phyloP scores from a whole-genome alignment of 2,888 invertebrate genomes.

The Epistrophe eligans region DNA sequence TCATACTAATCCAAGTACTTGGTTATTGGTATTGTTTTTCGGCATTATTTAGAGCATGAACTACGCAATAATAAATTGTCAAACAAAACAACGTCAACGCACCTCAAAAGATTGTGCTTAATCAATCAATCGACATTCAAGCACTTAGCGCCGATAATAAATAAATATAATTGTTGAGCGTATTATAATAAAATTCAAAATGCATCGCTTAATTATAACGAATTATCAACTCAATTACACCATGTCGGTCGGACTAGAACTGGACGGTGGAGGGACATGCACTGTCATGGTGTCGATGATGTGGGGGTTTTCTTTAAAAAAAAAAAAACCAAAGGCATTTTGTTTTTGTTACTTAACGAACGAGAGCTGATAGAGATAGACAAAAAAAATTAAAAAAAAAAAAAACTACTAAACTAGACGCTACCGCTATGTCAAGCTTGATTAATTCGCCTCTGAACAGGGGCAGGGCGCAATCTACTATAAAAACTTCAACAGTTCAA shows the following conservation, averaged over 20 bases:
- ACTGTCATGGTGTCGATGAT: conserved; percentile 16
- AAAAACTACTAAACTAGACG: neutral
- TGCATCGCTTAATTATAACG: conserved; percentile 51
- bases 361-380: neutral
- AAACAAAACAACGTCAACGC: conserved; percentile 26
- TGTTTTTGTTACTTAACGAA: neutral
- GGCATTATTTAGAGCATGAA: neutral
- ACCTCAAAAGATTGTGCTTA: conserved; percentile 8
- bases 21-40: no score
- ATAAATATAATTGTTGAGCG: neutral
- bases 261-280: neutral
- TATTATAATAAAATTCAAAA: conserved; percentile 38
- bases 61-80: neutral
- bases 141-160: conserved; percentile 35
- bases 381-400: neutral
- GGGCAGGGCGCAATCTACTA: conserved; percentile 29
- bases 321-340: neutral
- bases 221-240: conserved; percentile 56
- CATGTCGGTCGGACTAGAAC: neutral
- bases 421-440: conserved; percentile 45
- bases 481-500: conserved; percentile 26
- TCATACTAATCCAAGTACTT: neutral
- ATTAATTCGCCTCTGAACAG: conserved; percentile 39
- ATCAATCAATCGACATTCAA: conserved; percentile 22
- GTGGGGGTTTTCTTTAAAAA: neutral